Evolutionary conservation across 2,888 invertebrate genomes (phyloP).

Genomic region (Hermaeophaga mercurialis): DNA sequence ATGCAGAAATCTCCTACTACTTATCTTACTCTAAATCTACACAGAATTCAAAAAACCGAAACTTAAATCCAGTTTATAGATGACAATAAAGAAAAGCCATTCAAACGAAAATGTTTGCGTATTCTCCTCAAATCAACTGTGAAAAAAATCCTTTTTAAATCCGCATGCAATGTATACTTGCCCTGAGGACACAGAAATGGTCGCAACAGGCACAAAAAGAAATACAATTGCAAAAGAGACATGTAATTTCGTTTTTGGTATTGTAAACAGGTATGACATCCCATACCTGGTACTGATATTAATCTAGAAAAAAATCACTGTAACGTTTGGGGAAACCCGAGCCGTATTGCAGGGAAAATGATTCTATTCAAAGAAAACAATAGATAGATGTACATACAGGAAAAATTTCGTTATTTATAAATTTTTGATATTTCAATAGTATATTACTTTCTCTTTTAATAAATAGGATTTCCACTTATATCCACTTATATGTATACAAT

Average conservation of each 20-base stretch:
- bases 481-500: too few relatives aligned
- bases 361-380: too few relatives aligned
- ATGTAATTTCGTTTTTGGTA: slow-evolving; percentile 3
- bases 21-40: too few relatives aligned
- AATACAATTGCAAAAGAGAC: slow-evolving; percentile 6
- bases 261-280: slow-evolving; percentile 1
- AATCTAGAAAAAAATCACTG: slow-evolving; percentile 2
- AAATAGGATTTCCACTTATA: too few relatives aligned
- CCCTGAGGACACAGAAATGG: background rate
- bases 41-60: slow-evolving; percentile 4
- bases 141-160: slow-evolving; percentile 6
- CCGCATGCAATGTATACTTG: slow-evolving; percentile 5
- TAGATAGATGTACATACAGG: too few relatives aligned
- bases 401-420: too few relatives aligned
- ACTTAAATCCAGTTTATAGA: slow-evolving; percentile 16
- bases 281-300: slow-evolving; percentile 5
- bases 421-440: too few relatives aligned
- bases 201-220: background rate
- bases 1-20: too few relatives aligned
- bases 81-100: slow-evolving; percentile 18
- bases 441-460: too few relatives aligned
- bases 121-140: slow-evolving; percentile 19
- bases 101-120: slow-evolving; percentile 22
- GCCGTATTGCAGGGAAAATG: too few relatives aligned
- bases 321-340: background rate